Base-by-base conservation (phyloP, 2,888 invertebrate genomes). In the Sesamia inferens region DNA sequence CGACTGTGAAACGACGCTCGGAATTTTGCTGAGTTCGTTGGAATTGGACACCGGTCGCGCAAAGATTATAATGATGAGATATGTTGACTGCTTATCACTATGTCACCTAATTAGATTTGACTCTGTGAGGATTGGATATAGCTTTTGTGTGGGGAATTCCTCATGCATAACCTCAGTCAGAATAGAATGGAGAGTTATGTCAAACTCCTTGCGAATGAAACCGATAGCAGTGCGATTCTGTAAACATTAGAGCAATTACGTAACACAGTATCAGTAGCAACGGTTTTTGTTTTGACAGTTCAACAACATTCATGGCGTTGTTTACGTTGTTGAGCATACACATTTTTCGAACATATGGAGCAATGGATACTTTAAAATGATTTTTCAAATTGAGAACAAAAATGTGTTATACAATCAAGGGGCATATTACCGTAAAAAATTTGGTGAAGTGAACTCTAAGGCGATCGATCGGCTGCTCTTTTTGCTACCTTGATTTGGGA, bases 11-110 rank as follows among this genome's bases (percentile, higher is more conserved):
- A 87, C 72, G 88, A 91, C 73, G 85, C 90, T 85, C 51, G 81
- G 85, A 84, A 90, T 90, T 90, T 84, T 87, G 94, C 93, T 93
- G 92, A 93, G 42, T 31, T 3, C 31, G 63, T 31, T 84, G 91
- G 89, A 93, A 94, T 90, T 75, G 44, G 90, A 93, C 85, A 71
- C 87, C 68, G 80, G n/a, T 16, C 19, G 65, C 16, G 10, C 77
- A 83, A 72, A 79, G 73, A 82, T 72, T 74, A 72, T 66, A 59
- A 74, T 64, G 76, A 57, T 70, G 31, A 51, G 55, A 77, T 22
- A 14, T n/a, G 31, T 8, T 59, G 6, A 22, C 8, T 72, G 48
- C 13, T 54, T 22, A 47, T 67, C 11, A 11, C 24, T 19, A 58
- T 68, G n/a, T 62, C 22, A 48, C 55, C 70, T 78, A 70, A 24